phyloP scores from a whole-genome alignment of 2,888 invertebrate species.

The Bombylius discolor region DNA sequence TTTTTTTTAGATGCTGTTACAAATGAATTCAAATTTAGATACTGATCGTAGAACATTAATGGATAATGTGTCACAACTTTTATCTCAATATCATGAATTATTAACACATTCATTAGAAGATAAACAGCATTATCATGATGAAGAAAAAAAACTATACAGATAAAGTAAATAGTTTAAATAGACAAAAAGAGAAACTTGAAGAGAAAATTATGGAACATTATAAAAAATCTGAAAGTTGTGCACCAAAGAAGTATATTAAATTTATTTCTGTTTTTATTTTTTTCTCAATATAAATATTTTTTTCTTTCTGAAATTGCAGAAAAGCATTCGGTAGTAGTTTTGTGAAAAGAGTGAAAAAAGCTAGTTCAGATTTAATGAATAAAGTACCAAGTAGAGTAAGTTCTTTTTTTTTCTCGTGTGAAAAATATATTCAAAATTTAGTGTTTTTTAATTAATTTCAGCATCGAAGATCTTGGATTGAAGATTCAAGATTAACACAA shows the following conservation, averaged over 20 bases:
- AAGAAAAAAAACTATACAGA: constrained; percentile 90
- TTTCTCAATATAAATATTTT: constrained; percentile 10
- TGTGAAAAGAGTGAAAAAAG: constrained; percentile 72
- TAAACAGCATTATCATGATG: constrained; percentile 88
- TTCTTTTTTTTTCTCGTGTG: constrained; percentile 4
- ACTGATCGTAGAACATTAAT: constrained; percentile 81
- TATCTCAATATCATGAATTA: constrained; percentile 88
- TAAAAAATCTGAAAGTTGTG: constrained; percentile 75
- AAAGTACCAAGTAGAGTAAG: constrained; percentile 59
- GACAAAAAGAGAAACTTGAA: constrained; percentile 94
- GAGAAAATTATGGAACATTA: constrained; percentile 99
- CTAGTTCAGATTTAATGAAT: constrained; percentile 74
- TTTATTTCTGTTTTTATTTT: constrained; percentile 3
- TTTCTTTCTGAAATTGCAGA: constrained; percentile 34
- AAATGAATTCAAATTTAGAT: constrained; percentile 80
- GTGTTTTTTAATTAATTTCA: constrained; percentile 22
- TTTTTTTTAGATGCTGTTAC: constrained; percentile 56
- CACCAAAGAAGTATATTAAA: constrained; percentile 57
- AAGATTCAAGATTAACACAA: constrained; percentile 53
- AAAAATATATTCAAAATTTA: neutral
- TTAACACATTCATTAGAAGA: constrained; percentile 84
- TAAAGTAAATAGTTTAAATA: constrained; percentile 75
- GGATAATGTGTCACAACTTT: constrained; percentile 80
- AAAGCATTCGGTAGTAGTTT: constrained; percentile 80
- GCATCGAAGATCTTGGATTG: constrained; percentile 60